These are phyloP conservation scores for Arnoldichthys spilopterus DNA, from an alignment of 2,797 vertebrate genomes.

Conservation along the genomic window DNA sequence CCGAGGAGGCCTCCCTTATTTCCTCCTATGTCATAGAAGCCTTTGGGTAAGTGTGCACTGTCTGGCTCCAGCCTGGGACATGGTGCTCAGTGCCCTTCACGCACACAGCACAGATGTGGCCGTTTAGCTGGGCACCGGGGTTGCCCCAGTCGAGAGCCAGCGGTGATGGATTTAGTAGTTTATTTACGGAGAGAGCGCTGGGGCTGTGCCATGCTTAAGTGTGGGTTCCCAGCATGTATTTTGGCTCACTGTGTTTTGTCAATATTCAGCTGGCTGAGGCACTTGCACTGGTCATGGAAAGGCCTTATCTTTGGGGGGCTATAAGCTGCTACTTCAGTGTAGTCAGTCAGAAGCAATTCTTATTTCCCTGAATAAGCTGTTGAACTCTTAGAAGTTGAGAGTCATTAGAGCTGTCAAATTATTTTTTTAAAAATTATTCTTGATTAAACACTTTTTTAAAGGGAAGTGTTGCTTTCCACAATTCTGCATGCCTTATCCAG, in stretches of 20 bases:
- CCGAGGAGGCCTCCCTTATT: conserved; percentile 80
- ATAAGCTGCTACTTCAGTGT: conserved; percentile 11
- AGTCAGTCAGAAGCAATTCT: background rate
- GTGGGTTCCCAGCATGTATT: conserved; percentile 35
- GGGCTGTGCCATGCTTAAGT: conserved; percentile 39
- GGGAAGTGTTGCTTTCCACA: no score
- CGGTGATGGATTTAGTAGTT: conserved; percentile 42
- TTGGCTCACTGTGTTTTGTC: conserved; percentile 44
- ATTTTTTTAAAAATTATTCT: no score
- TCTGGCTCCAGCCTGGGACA: conserved; percentile 56
- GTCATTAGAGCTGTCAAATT: no score
- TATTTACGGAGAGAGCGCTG: conserved; percentile 46
- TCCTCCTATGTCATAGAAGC: conserved; percentile 89
- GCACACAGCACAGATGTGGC: conserved; percentile 66
- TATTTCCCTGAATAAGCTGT: no score
- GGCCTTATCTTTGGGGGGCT: conserved; percentile 5
- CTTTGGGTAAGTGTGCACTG: conserved; percentile 88
- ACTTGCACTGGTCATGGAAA: background rate
- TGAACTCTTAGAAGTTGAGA: background rate
- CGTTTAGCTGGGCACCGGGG: conserved; percentile 52
- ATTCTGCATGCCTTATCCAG: no score
- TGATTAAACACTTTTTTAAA: no score
- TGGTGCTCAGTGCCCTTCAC: conserved; percentile 67
- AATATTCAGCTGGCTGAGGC: conserved; percentile 25
- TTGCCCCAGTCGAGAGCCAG: conserved; percentile 19